Evolutionary conservation across 2,888 invertebrate genomes (phyloP), one percentile per base, ranked within the genome.

Genomic region (Clivina fossor): DNA sequence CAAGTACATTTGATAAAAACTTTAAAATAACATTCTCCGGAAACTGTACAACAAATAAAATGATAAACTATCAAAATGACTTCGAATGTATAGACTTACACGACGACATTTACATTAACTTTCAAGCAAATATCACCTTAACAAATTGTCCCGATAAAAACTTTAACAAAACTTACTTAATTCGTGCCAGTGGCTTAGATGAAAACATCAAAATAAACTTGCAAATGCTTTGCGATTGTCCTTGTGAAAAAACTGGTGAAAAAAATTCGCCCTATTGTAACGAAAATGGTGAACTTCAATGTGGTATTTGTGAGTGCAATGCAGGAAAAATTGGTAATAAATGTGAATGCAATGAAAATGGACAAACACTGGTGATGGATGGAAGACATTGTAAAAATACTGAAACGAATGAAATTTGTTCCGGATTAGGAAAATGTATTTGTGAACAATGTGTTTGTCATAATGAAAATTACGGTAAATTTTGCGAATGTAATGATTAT

Each of bases 401-500:
- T 4, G n/a, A 13, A 26, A n/a, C 38, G 5, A 20, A 18, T 13
- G 24, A 37, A 33, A 11, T 19, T 22, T 85, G 85, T 66, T 79
- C 78, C 55, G 82, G 74, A 0, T 68, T 68, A 44, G 89, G 89
- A 0, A 68, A 69, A 2, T 90, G 89, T 69, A 74, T 76, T 8
- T 78, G 80, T 58, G 78, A 77, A 0, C 64, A 63, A 1, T 81
- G 81, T 62, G 66, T 65, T 1, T 81, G 83, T 61, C 56, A 67
- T 0, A 61, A 64, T 1, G 69, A 70, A 4, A 69, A 77, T 56
- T 73, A 76, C 15, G 85, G 86, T 0, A 66, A 78, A 53, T 87
- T 76, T 68, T 93, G 93, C 67, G 80, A 93, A 62, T 90, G 90
- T 68, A 85, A 90, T 69, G 82, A 85, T 68, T 83, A 81, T 66